Percentiles rank a stretch among this genome's conserved stretches.
Evolutionary conservation across 2,113 vertebrate genomes (phyloP).

Genomic region (Cisticola juncidis): DNA sequence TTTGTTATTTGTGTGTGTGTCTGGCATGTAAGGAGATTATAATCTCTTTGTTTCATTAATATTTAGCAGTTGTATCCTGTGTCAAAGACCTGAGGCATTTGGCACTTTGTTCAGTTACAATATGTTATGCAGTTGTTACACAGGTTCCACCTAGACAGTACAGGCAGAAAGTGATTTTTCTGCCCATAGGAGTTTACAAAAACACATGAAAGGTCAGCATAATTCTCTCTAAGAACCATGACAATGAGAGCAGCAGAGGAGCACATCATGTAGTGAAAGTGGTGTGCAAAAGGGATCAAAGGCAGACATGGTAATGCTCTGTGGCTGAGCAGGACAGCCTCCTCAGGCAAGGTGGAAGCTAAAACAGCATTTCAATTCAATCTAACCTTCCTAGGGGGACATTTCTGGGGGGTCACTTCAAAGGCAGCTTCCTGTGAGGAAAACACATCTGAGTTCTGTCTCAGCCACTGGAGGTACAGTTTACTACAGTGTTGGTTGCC

Average conservation of each 20-base stretch:
- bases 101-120: not conserved
- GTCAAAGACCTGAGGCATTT: not conserved
- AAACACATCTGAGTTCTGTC: not conserved
- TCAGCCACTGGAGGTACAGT: not conserved
- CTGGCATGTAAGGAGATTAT: not conserved
- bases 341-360: not conserved
- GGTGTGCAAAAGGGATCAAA: not conserved
- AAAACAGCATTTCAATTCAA: not conserved
- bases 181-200: not conserved
- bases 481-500: not conserved
- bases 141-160: not conserved
- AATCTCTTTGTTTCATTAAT: not conserved
- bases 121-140: not conserved
- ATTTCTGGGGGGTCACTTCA: not conserved
- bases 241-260: not conserved
- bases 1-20: not conserved
- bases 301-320: not conserved
- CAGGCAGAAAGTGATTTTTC: not conserved
- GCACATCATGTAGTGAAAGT: not conserved
- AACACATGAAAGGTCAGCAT: not conserved
- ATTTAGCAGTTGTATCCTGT: not conserved
- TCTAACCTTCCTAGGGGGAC: not conserved
- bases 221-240: not conserved
- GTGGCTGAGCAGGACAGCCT: not conserved
- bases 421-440: not conserved